phyloP scores from a whole-genome alignment of 2,113 vertebrate species.

The Brachyistius frenatus region DNA sequence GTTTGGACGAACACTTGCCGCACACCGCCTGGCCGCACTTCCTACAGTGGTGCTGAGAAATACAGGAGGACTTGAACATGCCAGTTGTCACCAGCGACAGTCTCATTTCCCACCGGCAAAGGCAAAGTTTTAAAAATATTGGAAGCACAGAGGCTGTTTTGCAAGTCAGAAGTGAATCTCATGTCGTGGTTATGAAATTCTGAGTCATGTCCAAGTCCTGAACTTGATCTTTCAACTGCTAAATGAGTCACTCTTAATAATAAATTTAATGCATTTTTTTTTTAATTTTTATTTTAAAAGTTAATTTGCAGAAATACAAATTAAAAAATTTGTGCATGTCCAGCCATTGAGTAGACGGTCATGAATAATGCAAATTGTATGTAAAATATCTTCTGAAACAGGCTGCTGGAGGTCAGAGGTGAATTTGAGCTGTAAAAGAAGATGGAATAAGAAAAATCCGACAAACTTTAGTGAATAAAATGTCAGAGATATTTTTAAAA shows the following conservation, averaged over 20 bases:
- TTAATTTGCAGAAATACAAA: no score
- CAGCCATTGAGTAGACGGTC: neutral
- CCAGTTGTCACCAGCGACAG: neutral
- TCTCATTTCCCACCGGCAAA: neutral
- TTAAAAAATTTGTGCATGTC: neutral
- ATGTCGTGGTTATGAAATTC: no score
- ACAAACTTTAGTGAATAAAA: neutral
- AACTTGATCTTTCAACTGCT: no score
- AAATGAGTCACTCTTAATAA: no score
- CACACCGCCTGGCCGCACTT: constrained; percentile 97
- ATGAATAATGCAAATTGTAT: neutral
- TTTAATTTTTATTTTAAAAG: no score
- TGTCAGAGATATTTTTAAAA: neutral
- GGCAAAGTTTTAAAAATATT: neutral
- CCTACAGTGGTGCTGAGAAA: constrained; percentile 94
- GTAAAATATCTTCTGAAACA: neutral
- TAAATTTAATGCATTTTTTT: no score
- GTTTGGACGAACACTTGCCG: constrained; percentile 95
- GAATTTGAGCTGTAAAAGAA: neutral
- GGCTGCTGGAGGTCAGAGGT: neutral
- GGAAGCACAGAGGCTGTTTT: no score
- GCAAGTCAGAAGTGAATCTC: no score
- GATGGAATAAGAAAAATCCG: neutral
- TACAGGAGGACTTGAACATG: neutral
- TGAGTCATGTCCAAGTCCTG: no score